These are phyloP conservation scores for Pseudococcus longispinus DNA, from an alignment of 2,888 invertebrate species.

Conservation along the genomic window DNA sequence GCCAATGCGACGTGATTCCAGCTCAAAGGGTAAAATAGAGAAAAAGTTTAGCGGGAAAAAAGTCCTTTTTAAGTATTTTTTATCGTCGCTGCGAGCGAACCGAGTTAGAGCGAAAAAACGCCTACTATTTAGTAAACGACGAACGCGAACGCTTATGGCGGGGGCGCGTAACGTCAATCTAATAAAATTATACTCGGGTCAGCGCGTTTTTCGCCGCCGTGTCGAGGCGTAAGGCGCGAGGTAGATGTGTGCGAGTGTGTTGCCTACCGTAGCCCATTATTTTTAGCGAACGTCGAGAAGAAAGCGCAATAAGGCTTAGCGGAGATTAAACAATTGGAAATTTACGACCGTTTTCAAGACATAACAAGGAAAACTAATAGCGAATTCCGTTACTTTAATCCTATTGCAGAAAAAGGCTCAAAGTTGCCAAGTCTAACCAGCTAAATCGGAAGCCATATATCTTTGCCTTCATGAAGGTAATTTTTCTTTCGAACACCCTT, in stretches of 20 bases:
- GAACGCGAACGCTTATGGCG: background rate
- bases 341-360: slow-evolving; percentile 57
- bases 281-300: slow-evolving; percentile 56
- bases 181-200: slow-evolving; percentile 56
- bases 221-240: background rate
- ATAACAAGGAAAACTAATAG: slow-evolving; percentile 57
- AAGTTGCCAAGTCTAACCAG: slow-evolving; percentile 57
- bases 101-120: background rate
- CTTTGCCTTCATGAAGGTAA: slow-evolving; percentile 56
- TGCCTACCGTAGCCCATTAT: slow-evolving; percentile 46
- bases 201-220: slow-evolving; percentile 50
- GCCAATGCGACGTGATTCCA: background rate
- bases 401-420: slow-evolving; percentile 55
- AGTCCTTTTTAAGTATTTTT: slow-evolving; percentile 18
- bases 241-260: background rate
- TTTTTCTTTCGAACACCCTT: slow-evolving; percentile 57
- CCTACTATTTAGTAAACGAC: background rate
- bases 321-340: slow-evolving; percentile 57
- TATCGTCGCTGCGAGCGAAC: background rate
- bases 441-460: slow-evolving; percentile 57
- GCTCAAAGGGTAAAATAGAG: too few relatives aligned
- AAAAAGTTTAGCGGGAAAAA: background rate
- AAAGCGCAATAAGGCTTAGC: slow-evolving; percentile 56
- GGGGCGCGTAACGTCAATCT: slow-evolving; percentile 51
- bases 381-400: slow-evolving; percentile 58